A percentile compares a stretch with the other conserved stretches of the same genome.
These are phyloP conservation scores for Ditylenchus dipsaci DNA, from an alignment of 1,140 invertebrate genomes.

Conservation along the genomic window DNA sequence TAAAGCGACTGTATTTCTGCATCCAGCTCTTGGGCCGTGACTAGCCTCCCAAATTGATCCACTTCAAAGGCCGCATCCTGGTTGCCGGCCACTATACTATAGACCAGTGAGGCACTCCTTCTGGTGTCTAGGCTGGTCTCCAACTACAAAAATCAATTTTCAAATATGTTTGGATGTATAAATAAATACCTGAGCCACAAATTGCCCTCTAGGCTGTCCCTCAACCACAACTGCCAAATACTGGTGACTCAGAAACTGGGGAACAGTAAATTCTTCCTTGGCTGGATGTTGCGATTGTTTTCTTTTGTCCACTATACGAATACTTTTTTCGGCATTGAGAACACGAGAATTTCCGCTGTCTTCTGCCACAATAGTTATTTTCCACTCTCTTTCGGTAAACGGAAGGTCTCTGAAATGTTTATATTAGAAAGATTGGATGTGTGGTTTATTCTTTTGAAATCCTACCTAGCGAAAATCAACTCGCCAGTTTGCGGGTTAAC, in stretches of 20 bases:
- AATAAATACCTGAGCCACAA: conserved; percentile 35
- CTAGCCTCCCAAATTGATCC: conserved; percentile 27
- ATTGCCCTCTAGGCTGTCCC: conserved; percentile 42
- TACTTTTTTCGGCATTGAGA: conserved; percentile 11
- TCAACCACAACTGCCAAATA: conserved; percentile 28
- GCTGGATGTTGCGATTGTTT: background rate
- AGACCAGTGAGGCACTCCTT: conserved; percentile 6
- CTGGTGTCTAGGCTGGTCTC: conserved; percentile 13
- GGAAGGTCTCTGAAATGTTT: conserved; percentile 30
- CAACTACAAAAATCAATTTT: conserved; percentile 17
- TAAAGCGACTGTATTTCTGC: conserved; percentile 31
- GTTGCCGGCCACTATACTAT: conserved; percentile 34
- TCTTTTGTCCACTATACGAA: conserved; percentile 37
- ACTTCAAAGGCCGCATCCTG: conserved; percentile 36
- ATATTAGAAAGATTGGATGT: background rate
- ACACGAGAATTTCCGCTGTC: conserved; percentile 18
- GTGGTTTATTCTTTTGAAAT: background rate
- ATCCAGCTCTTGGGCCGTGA: conserved; percentile 36
- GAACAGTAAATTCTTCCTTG: conserved; percentile 7
- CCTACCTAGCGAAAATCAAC: conserved; percentile 42
- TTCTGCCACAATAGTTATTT: conserved; percentile 20
- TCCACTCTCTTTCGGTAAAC: conserved; percentile 12
- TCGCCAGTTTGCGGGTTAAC: conserved; percentile 30
- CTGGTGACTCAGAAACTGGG: conserved; percentile 27
- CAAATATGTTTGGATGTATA: no score